Evolutionary conservation across 1,140 invertebrate genomes (phyloP).

Genomic region (Drosophila truncata): DNA sequence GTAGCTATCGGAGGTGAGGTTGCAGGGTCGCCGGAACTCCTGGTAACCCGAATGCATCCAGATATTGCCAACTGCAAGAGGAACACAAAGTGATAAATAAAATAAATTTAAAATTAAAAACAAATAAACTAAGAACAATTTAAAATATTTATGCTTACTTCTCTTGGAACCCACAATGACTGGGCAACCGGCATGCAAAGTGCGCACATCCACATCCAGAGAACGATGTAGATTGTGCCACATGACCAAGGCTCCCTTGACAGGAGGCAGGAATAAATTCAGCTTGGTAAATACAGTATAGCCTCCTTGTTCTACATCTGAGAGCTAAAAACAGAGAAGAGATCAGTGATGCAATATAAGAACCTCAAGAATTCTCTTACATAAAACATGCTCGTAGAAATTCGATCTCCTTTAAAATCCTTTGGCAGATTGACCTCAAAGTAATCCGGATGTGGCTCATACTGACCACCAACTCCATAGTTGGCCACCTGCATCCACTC

Average conservation of each 20-base stretch:
- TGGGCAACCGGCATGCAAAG: slow-evolving; percentile 98
- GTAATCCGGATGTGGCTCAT: slow-evolving; percentile 89
- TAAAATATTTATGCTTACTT: slow-evolving; percentile 85
- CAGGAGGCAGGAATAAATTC: slow-evolving; percentile 93
- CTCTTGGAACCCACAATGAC: slow-evolving; percentile 98
- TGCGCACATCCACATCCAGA: slow-evolving; percentile 95
- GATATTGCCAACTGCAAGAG: slow-evolving; percentile 65
- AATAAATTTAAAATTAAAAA: neutral
- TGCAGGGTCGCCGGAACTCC: slow-evolving; percentile 70
- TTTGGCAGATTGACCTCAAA: slow-evolving; percentile 26
- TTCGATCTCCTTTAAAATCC: slow-evolving; percentile 61
- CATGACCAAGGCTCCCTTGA: slow-evolving; percentile 95
- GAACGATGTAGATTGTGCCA: slow-evolving; percentile 97
- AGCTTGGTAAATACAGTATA: slow-evolving; percentile 97
- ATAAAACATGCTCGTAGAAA: slow-evolving; percentile 78
- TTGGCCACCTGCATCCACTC: slow-evolving; percentile 89
- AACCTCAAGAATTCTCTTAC: slow-evolving; percentile 85
- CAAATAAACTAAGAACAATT: neutral
- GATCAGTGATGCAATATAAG: too few relatives aligned
- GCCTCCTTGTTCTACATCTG: slow-evolving; percentile 96
- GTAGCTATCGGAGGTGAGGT: slow-evolving; percentile 48
- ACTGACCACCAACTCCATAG: slow-evolving; percentile 91
- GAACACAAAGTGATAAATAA: slow-evolving; percentile 11
- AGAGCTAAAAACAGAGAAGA: slow-evolving; percentile 89
- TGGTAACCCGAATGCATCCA: slow-evolving; percentile 68